A percentile compares a stretch with the other conserved stretches of the same genome.
phyloP scores from a whole-genome alignment of 2,113 vertebrate genomes.

The Engystomops pustulosus region DNA sequence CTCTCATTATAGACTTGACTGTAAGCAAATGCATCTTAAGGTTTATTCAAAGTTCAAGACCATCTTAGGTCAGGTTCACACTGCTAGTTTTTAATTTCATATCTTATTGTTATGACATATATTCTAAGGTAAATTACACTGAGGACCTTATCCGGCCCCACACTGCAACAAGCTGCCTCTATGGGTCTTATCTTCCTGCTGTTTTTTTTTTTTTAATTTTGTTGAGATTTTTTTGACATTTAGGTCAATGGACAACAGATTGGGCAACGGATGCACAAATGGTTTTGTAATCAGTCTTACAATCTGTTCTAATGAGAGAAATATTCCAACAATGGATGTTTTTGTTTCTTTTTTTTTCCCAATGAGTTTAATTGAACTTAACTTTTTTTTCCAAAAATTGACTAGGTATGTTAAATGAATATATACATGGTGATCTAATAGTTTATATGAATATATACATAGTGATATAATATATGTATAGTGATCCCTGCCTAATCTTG shows the following conservation, averaged over 20 bases:
- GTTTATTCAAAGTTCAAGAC: slow-evolving; percentile 60
- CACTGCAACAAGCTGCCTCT: not conserved
- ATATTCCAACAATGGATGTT: not conserved
- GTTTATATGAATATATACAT: too few relatives aligned
- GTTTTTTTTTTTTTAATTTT: too few relatives aligned
- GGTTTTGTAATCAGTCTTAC: not conserved
- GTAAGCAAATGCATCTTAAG: slow-evolving; percentile 41
- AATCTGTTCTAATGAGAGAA: not conserved
- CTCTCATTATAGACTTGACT: not conserved
- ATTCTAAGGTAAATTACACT: not conserved
- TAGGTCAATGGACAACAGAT: slow-evolving; percentile 9
- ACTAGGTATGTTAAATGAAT: too few relatives aligned
- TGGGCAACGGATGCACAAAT: not conserved
- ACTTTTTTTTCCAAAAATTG: not conserved
- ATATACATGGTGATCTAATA: too few relatives aligned
- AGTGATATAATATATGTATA: too few relatives aligned
- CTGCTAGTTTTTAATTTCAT: not conserved
- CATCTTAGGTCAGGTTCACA: slow-evolving; percentile 31
- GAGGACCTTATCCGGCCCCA: not conserved
- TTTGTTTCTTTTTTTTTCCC: not conserved
- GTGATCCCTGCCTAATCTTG: slow-evolving; percentile 57
- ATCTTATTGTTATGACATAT: not conserved
- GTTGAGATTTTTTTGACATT: not conserved
- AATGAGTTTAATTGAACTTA: not conserved
- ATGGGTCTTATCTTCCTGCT: too few relatives aligned